These are phyloP conservation scores for Oryzias dopingdopingensis DNA, from an alignment of 2,797 vertebrate species.

Conservation along the genomic window DNA sequence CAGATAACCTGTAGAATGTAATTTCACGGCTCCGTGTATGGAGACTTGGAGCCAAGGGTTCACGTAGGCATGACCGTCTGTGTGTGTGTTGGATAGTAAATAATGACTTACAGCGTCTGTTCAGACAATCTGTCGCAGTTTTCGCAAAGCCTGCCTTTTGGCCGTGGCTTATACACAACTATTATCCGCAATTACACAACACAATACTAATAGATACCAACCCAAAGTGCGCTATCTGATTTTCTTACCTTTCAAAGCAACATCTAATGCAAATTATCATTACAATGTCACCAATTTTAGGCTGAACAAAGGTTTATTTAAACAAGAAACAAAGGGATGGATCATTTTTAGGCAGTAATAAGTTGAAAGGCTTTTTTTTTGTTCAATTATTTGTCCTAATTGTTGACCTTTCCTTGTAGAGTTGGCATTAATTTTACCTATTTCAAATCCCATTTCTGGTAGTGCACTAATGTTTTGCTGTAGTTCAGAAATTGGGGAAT, in stretches of 20 bases:
- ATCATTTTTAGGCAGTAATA: no score
- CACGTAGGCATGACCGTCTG: constrained; percentile 4
- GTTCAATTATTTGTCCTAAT: no score
- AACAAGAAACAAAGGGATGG: no score
- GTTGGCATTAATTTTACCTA: no score
- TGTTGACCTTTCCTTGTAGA: no score
- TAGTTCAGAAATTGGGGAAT: no score
- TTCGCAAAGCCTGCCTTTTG: constrained; percentile 28
- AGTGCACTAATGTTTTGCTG: no score
- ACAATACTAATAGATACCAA: constrained; percentile 14
- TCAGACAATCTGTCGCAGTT: constrained; percentile 11
- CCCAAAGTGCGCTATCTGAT: constrained; percentile 3
- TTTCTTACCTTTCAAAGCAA: neutral
- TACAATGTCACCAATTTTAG: no score
- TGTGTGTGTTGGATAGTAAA: constrained; percentile 1
- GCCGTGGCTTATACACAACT: constrained; percentile 20
- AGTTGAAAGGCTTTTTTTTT: no score
- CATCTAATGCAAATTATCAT: no score
- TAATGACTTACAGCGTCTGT: constrained; percentile 31
- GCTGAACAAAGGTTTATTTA: no score
- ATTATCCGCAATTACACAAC: constrained; percentile 44
- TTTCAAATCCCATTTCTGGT: no score
- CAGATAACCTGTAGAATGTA: constrained; percentile 36
- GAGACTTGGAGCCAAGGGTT: constrained; percentile 35
- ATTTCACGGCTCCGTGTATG: constrained; percentile 33